A percentile compares a stretch with the other conserved stretches of the same genome.
These are phyloP conservation scores for Phoronis australis DNA, from an alignment of 2,888 invertebrate genomes.

Conservation along the genomic window DNA sequence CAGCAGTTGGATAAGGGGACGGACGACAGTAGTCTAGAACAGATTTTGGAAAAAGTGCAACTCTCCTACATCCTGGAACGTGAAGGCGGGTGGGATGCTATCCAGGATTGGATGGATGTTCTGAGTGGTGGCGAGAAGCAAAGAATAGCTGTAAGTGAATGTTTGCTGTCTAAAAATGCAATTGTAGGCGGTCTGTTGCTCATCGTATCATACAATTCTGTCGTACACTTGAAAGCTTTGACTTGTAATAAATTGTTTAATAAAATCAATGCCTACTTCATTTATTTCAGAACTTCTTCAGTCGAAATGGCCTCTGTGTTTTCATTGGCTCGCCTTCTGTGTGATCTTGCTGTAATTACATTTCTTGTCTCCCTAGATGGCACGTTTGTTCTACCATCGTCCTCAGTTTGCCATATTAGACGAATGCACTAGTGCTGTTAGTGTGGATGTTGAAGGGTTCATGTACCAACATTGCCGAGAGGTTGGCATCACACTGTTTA, in stretches of 20 bases:
- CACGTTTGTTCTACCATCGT: slow-evolving; percentile 90
- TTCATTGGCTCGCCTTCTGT: no score
- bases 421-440: slow-evolving; percentile 98
- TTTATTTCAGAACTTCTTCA: no score
- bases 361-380: slow-evolving; percentile 65
- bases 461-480: slow-evolving; percentile 94
- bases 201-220: no score
- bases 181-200: no score
- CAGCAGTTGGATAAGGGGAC: slow-evolving; percentile 72
- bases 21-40: slow-evolving; percentile 70
- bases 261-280: no score
- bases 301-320: no score
- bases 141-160: slow-evolving; percentile 72
- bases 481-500: slow-evolving; percentile 84
- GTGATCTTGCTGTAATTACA: no score
- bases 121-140: slow-evolving; percentile 98
- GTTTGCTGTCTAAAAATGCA: no score
- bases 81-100: slow-evolving; percentile 83
- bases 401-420: slow-evolving; percentile 99
- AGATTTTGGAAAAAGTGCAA: slow-evolving; percentile 72
- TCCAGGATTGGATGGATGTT: slow-evolving; percentile 97
- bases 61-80: slow-evolving; percentile 75
- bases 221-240: no score
- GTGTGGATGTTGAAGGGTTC: slow-evolving; percentile 94
- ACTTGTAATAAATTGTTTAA: no score